phyloP scores from a whole-genome alignment of 2,888 invertebrate species.

The Drosophila meridiana region DNA sequence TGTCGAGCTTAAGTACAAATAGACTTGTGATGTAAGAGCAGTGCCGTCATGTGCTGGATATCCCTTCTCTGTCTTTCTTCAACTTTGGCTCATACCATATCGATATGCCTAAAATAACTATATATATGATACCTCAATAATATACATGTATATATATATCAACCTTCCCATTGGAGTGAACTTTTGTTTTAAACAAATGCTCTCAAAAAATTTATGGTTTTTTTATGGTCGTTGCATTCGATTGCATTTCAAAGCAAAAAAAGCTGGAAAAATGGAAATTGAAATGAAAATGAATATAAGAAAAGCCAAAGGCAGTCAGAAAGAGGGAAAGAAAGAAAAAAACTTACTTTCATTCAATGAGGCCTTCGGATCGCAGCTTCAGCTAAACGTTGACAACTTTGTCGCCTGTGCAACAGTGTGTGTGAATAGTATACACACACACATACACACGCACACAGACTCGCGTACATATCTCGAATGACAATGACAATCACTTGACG shows the following conservation, averaged over 20 bases:
- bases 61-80: background rate
- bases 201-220: conserved; percentile 15
- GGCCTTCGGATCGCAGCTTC: conserved; percentile 28
- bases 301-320: conserved; percentile 12
- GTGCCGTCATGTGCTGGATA: background rate
- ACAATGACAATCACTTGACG: conserved; percentile 50
- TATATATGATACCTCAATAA: background rate
- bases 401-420: conserved; percentile 22
- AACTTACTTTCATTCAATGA: conserved; percentile 69
- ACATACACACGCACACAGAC: conserved; percentile 21
- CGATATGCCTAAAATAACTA: background rate
- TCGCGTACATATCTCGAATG: conserved; percentile 21
- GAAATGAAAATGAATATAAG: conserved; percentile 8
- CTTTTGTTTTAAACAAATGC: conserved; percentile 30
- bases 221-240: conserved; percentile 48
- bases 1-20: background rate
- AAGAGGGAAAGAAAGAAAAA: conserved; percentile 8
- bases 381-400: conserved; percentile 21
- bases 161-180: background rate
- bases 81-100: background rate
- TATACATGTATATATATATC: background rate
- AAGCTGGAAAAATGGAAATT: conserved; percentile 31
- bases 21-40: too few species aligned
- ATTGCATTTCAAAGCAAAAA: conserved; percentile 51
- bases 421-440: conserved; percentile 20